Evolutionary conservation across 2,113 vertebrate genomes (phyloP).

Genomic region (Oncorhynchus nerka): DNA sequence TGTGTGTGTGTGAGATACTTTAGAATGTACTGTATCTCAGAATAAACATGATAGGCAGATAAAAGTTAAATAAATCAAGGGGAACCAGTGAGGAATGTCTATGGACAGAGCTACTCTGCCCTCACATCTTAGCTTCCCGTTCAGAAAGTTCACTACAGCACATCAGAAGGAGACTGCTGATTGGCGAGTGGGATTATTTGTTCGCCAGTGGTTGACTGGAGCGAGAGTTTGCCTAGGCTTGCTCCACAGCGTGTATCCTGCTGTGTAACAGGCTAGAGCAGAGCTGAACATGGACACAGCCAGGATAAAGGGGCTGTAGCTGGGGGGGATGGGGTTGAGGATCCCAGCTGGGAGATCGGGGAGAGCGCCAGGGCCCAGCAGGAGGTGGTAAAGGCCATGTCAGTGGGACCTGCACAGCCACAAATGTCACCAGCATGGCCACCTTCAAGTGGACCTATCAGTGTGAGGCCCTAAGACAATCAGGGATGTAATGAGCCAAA

Average conservation of each 20-base stretch:
- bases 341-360: slow-evolving; percentile 47
- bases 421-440: slow-evolving; percentile 66
- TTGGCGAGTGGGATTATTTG: slow-evolving; percentile 41
- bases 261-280: slow-evolving; percentile 12
- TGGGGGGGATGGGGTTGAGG: slow-evolving; percentile 42
- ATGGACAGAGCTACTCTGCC: slow-evolving; percentile 4
- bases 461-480: slow-evolving; percentile 38
- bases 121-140: slow-evolving; percentile 6
- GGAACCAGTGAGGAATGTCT: slow-evolving; percentile 8
- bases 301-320: slow-evolving; percentile 40
- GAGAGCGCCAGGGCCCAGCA: slow-evolving; percentile 46
- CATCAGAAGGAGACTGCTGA: slow-evolving; percentile 13
- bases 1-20: background rate
- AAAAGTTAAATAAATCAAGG: background rate
- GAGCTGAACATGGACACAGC: slow-evolving; percentile 7
- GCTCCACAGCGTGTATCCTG: slow-evolving; percentile 38
- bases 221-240: slow-evolving; percentile 32
- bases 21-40: slow-evolving; percentile 20
- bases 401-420: slow-evolving; percentile 45
- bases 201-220: slow-evolving; percentile 43
- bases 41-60: slow-evolving; percentile 13
- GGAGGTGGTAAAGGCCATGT: slow-evolving; percentile 67
- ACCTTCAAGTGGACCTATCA: slow-evolving; percentile 46
- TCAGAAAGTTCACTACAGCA: background rate
- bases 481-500: slow-evolving; percentile 23